Conservation (phyloP, 2,113 vertebrate genomes). For the Psilopsiagon aurifrons region DNA sequence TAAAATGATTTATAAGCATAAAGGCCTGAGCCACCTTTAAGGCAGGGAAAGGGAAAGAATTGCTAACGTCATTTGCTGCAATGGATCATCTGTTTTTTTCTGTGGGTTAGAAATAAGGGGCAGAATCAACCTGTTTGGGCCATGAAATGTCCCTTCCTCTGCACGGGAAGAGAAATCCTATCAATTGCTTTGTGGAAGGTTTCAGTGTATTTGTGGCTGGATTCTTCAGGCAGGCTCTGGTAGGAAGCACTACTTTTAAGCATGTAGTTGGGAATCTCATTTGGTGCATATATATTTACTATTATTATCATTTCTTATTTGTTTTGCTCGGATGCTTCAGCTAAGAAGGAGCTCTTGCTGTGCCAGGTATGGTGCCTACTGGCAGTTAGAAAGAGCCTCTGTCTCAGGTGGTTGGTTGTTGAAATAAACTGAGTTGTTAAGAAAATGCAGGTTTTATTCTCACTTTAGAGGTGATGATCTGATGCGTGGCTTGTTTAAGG, state of each 20-base stretch:
- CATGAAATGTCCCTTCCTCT: background rate
- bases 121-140: conserved; percentile 10
- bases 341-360: background rate
- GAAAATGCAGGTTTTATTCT: background rate
- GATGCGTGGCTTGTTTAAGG: fast-evolving
- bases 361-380: fast-evolving
- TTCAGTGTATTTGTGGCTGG: background rate
- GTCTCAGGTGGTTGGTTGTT: background rate
- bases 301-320: background rate
- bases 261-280: background rate
- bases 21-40: conserved; percentile 35
- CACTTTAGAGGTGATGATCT: background rate
- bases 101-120: background rate
- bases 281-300: background rate
- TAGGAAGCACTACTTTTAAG: background rate
- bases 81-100: background rate
- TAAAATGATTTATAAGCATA: conserved; percentile 71
- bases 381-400: background rate
- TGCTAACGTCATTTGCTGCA: background rate
- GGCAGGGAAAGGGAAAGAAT: background rate
- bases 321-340: background rate
- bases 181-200: background rate
- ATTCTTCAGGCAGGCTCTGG: background rate
- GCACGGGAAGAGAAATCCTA: background rate
- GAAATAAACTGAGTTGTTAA: background rate